phyloP scores from a whole-genome alignment of 1,140 invertebrate genomes.

The Scaptomyza graminum region DNA sequence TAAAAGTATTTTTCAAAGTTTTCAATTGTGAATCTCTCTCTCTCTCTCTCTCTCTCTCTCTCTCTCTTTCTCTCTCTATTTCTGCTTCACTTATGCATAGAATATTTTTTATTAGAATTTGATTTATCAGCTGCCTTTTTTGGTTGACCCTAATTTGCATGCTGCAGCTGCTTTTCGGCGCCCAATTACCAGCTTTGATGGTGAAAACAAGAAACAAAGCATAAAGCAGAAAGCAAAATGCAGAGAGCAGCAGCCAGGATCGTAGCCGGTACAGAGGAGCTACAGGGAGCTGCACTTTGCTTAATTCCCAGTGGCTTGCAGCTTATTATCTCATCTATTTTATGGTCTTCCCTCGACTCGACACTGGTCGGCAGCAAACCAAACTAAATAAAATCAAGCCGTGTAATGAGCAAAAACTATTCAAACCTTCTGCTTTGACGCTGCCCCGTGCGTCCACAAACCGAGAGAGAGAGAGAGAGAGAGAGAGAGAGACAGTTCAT shows the following conservation, averaged over 20 bases:
- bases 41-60: background rate
- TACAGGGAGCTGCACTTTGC: background rate
- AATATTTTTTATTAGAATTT: slow-evolving; percentile 1
- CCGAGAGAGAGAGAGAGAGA: too few species aligned
- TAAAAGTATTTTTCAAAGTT: background rate
- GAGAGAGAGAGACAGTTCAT: background rate
- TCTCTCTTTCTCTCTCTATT: background rate
- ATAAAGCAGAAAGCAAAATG: background rate
- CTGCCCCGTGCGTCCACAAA: background rate
- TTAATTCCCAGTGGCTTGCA: slow-evolving; percentile 2
- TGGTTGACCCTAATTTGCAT: slow-evolving; percentile 1
- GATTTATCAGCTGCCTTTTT: slow-evolving; percentile 1
- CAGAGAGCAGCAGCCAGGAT: too few species aligned
- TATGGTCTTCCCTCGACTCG: background rate
- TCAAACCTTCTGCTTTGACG: background rate
- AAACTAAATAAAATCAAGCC: slow-evolving; percentile 1
- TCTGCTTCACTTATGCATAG: background rate
- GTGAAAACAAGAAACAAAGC: background rate
- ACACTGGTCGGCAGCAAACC: too few species aligned
- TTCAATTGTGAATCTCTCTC: background rate
- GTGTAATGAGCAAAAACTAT: slow-evolving; percentile 3
- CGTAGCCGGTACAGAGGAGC: too few species aligned
- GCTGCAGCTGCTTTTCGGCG: background rate
- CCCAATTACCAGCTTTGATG: background rate
- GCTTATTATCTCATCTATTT: slow-evolving; percentile 2